Evolutionary conservation across 2,113 vertebrate species (phyloP), one percentile per base, ranked within the genome.

Genomic region (Brienomyrus brachyistius): DNA sequence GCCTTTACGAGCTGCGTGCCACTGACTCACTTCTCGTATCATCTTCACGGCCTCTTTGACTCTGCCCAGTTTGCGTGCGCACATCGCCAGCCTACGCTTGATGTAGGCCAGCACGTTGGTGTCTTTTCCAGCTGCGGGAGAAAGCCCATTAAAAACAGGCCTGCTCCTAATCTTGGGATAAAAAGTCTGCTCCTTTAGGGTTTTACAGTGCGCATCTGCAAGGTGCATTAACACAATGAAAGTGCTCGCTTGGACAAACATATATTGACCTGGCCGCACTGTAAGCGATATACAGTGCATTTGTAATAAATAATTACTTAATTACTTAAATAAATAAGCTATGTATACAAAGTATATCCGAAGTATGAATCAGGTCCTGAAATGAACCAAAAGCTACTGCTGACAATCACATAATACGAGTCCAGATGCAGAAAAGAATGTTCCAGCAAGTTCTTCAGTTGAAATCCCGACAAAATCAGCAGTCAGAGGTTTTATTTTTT

Each of bases 21-120:
- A 31, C 5, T 59, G 88, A 97, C 98, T 99, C 95, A 99, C 98
- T 93, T 99, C 98, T 97, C 98, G 97, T 98, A 99, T 99, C 96
- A 99, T 99, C 96, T 99, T 99, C 84, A 99, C 97, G 56, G 98
- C 98, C 95, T 99, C 98, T 95, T 97, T 97, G 92, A 99, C 97
- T 92, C 98, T 96, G 87, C 98, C 98, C 93, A 99, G 96, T 90
- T 98, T 99, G 88, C 98, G 97, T 45, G 98, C 97, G 94, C 98
- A 99, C 98, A 99, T 99, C 47, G 98, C 98, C 80, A 99, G 93
- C 92, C 98, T 98, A 92, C 98, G 97, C 93, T 98, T 99, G 94
- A 98, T 97, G 91, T 99, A 99, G 0, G 99, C 97, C 93, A 99
- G 92, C 0, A 99, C 96, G 94, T 99, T 99, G 91, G 98, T 98